Evolutionary conservation across 2,113 vertebrate species (phyloP).

Genomic region (Brachypteracias leptosomus): DNA sequence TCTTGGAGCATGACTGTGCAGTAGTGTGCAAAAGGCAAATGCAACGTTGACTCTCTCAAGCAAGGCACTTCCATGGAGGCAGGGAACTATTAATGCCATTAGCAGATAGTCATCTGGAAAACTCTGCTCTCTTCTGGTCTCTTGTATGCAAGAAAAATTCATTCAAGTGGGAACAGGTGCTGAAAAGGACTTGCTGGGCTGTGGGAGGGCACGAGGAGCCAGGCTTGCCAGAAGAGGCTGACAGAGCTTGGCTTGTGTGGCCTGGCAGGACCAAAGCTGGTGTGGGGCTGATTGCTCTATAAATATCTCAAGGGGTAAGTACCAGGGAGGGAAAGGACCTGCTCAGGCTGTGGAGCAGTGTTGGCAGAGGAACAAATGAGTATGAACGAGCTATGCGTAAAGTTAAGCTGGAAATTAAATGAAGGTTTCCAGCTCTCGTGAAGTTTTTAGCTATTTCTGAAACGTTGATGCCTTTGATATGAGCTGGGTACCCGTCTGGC

Average conservation of each 20-base stretch:
- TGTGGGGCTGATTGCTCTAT: neutral
- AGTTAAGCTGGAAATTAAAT: neutral
- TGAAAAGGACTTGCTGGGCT: neutral
- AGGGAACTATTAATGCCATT: neutral
- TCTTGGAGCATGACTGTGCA: neutral
- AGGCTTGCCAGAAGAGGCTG: neutral
- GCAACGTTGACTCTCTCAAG: neutral
- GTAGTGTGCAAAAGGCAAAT: neutral
- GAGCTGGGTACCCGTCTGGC: neutral
- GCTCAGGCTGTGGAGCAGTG: neutral
- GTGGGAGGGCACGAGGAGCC: neutral
- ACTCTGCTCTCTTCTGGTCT: neutral
- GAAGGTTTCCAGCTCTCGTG: neutral
- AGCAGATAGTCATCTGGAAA: slow-evolving; percentile 3
- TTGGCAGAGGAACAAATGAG: neutral
- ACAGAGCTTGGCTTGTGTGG: neutral
- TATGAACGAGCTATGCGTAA: neutral
- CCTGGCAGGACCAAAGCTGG: neutral
- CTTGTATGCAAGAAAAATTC: neutral
- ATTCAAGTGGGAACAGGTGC: neutral
- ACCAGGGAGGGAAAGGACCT: neutral
- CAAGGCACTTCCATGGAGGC: neutral
- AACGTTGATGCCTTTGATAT: neutral
- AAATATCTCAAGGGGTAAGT: neutral
- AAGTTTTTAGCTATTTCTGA: neutral